Evolutionary conservation across 2,113 vertebrate genomes (phyloP).

Genomic region (Azemiops feae): DNA sequence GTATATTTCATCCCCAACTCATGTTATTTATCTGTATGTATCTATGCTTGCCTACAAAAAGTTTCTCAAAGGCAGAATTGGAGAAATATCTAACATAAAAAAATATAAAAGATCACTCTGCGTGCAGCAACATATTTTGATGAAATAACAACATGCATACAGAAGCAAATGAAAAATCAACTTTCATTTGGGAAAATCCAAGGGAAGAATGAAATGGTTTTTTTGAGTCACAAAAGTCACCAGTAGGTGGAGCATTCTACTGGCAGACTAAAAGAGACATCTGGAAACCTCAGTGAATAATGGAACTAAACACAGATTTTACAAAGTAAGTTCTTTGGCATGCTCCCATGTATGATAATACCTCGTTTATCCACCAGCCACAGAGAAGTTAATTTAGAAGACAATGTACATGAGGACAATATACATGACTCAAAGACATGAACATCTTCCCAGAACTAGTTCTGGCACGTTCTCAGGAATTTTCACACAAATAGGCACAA

Average conservation of each 20-base stretch:
- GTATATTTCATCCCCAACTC: background rate
- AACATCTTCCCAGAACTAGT: background rate
- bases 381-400: background rate
- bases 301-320: background rate
- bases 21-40: background rate
- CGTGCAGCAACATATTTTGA: background rate
- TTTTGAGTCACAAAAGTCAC: background rate
- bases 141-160: background rate
- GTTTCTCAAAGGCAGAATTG: background rate
- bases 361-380: background rate
- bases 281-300: background rate
- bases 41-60: background rate
- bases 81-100: background rate
- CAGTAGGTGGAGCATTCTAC: background rate
- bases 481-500: background rate
- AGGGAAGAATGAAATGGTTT: background rate
- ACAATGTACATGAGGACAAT: accelerated
- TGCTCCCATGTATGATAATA: too few relatives aligned
- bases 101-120: background rate
- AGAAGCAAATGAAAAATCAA: background rate
- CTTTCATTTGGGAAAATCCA: background rate
- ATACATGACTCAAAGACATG: background rate
- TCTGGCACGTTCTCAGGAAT: background rate
- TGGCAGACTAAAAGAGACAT: background rate
- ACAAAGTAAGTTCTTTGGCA: background rate